Conservation (phyloP, 1,140 invertebrate species). For the Caenorhabditis brenneri region DNA sequence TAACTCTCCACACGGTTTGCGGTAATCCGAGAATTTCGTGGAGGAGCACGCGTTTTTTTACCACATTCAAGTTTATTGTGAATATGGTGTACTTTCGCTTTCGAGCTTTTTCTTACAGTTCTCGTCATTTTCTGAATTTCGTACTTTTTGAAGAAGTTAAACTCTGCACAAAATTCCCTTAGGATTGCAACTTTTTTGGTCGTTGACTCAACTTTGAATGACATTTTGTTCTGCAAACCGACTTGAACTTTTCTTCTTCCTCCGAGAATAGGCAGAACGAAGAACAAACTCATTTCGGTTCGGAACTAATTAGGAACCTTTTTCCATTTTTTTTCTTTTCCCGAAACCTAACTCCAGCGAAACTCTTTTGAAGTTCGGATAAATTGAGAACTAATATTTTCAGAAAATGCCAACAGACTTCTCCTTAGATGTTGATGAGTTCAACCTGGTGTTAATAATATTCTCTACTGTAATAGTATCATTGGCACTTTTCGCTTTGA, state of each 20-base stretch:
- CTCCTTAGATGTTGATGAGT: not conserved
- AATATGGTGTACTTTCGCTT: not conserved
- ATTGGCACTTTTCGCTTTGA: not conserved
- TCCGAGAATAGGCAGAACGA: not conserved
- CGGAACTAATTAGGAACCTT: not conserved
- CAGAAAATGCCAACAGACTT: not conserved
- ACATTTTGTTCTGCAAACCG: not conserved
- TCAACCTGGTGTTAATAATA: not conserved
- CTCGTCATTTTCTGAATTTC: too few relatives aligned
- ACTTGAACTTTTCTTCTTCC: not conserved
- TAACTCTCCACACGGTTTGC: not conserved
- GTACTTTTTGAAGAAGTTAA: not conserved
- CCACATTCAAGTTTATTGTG: not conserved
- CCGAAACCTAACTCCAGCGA: too few relatives aligned
- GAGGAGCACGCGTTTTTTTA: not conserved
- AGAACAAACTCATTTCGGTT: not conserved
- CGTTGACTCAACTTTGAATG: not conserved
- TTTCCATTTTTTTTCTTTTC: not conserved
- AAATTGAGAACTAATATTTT: not conserved
- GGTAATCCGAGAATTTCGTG: conserved; percentile 9
- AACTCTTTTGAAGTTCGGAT: not conserved
- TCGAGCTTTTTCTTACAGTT: too few relatives aligned
- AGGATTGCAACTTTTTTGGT: not conserved
- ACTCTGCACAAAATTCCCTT: not conserved
- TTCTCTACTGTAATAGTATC: not conserved